These are phyloP conservation scores for Scrobipalpa atriplicella DNA, from an alignment of 2,888 invertebrate species.

Conservation along the genomic window DNA sequence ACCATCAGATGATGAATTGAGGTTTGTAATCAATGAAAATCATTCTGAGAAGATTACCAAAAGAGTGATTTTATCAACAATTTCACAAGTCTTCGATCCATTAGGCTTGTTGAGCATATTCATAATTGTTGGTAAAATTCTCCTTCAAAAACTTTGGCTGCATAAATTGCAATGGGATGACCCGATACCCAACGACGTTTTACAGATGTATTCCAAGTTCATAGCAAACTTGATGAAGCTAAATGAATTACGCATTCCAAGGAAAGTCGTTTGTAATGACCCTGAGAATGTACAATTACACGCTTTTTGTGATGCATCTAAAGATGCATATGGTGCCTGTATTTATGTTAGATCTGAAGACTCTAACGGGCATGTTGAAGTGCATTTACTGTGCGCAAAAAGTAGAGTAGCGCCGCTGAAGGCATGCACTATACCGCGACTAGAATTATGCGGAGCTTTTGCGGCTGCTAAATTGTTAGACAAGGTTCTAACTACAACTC, in stretches of 20 bases:
- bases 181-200: not conserved
- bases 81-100: constrained; percentile 9
- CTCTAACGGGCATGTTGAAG: constrained; percentile 31
- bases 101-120: not conserved
- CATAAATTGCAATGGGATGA: constrained; percentile 12
- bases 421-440: constrained; percentile 35
- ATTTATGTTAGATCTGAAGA: not conserved
- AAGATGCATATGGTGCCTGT: not conserved
- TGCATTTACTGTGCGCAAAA: constrained; percentile 37
- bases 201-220: constrained; percentile 22
- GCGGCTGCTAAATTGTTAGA: constrained; percentile 37
- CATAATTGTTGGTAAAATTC: not conserved
- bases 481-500: constrained; percentile 29
- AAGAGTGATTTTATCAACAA: not conserved
- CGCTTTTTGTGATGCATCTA: not conserved
- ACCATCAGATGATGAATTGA: constrained; percentile 17
- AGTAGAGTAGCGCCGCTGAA: constrained; percentile 3
- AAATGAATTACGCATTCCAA: constrained; percentile 37
- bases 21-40: constrained; percentile 19
- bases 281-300: constrained; percentile 32
- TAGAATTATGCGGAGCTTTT: constrained; percentile 43
- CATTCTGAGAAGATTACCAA: not conserved
- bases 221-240: constrained; percentile 26
- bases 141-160: not conserved
- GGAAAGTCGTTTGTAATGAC: constrained; percentile 32